Percentiles rank a stretch among this genome's conserved stretches.
Conservation (phyloP, 2,888 invertebrate species). For the Hirtodrosophila alboralis region DNA sequence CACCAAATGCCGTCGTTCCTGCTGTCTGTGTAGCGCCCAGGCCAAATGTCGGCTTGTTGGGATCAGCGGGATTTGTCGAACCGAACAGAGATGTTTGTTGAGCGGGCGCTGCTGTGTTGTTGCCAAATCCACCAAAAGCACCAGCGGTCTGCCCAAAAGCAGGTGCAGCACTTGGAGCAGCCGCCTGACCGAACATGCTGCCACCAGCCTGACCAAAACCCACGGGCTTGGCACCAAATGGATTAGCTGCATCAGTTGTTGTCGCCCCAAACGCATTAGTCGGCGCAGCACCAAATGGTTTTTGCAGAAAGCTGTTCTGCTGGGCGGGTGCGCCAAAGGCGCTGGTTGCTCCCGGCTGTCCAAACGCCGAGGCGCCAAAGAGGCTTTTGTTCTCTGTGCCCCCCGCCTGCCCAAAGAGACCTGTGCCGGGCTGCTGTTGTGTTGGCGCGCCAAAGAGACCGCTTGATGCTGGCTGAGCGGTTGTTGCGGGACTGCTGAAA, state of each 20-base stretch:
- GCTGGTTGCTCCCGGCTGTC: slow-evolving; percentile 83
- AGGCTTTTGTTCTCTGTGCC: slow-evolving; percentile 86
- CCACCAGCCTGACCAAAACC: slow-evolving; percentile 85
- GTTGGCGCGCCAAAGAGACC: slow-evolving; percentile 85
- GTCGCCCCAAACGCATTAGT: slow-evolving; percentile 80
- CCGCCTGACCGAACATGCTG: slow-evolving; percentile 85
- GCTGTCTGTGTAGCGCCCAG: slow-evolving; percentile 73
- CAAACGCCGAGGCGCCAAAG: slow-evolving; percentile 85
- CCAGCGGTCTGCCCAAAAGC: slow-evolving; percentile 81
- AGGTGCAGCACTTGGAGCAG: slow-evolving; percentile 86
- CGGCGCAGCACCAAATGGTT: slow-evolving; percentile 86
- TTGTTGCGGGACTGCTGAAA: slow-evolving; percentile 85
- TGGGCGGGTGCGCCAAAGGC: slow-evolving; percentile 86
- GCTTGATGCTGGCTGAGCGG: slow-evolving; percentile 81
- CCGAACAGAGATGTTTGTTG: slow-evolving; percentile 81
- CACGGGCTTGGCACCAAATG: slow-evolving; percentile 81
- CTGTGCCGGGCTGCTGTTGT: slow-evolving; percentile 83
- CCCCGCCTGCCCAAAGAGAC: slow-evolving; percentile 85
- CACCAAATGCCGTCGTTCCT: too few species aligned
- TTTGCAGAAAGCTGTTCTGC: slow-evolving; percentile 88
- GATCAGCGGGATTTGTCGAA: slow-evolving; percentile 81
- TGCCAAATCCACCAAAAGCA: slow-evolving; percentile 84
- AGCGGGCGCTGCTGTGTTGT: slow-evolving; percentile 47
- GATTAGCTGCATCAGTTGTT: slow-evolving; percentile 78
- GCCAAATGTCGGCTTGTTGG: slow-evolving; percentile 82